phyloP scores from a whole-genome alignment of 2,888 invertebrate species.

The Acrobasis repandana region DNA sequence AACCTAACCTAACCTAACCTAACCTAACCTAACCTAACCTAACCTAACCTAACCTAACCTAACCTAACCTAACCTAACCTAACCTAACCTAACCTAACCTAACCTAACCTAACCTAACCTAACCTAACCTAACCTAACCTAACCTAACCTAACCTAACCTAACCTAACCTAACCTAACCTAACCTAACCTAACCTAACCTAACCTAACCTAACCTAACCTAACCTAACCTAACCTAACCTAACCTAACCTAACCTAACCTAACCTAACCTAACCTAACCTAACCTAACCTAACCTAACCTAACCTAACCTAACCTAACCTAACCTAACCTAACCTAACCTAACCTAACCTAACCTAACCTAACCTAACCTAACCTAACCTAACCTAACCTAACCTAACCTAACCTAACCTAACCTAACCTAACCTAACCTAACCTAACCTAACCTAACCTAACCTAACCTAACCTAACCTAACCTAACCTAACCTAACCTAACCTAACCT shows the following conservation, averaged over 20 bases:
- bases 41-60: constrained; percentile 32
- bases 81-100: constrained; percentile 40
- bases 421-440: constrained; percentile 39
- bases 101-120: constrained; percentile 38
- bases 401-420: constrained; percentile 31
- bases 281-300: constrained; percentile 29
- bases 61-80: constrained; percentile 30
- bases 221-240: constrained; percentile 31
- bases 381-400: constrained; percentile 28
- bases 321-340: constrained; percentile 27
- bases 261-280: constrained; percentile 26
- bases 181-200: constrained; percentile 34
- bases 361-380: constrained; percentile 31
- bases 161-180: constrained; percentile 27
- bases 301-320: constrained; percentile 31
- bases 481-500: too few species aligned
- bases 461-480: too few species aligned
- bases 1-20: constrained; percentile 31
- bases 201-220: constrained; percentile 33
- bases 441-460: too few species aligned
- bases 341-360: constrained; percentile 35
- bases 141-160: constrained; percentile 29
- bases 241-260: constrained; percentile 30
- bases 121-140: constrained; percentile 24
- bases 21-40: constrained; percentile 31